phyloP scores from a whole-genome alignment of 2,797 vertebrate species.

The Merluccius polli region DNA sequence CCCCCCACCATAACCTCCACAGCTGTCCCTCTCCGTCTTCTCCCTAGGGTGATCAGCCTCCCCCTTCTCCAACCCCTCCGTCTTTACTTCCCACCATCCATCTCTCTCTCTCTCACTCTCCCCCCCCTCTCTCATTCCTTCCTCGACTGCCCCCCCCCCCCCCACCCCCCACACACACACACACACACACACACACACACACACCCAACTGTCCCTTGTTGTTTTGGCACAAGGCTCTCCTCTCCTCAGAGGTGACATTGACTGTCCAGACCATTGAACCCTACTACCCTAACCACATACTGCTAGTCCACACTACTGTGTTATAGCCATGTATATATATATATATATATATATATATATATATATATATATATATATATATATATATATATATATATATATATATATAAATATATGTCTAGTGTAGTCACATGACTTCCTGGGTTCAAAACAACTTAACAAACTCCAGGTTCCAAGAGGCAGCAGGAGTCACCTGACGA shows the following conservation, averaged over 20 bases:
- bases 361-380: conserved; percentile 26
- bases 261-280: conserved; percentile 62
- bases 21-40: background rate
- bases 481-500: background rate
- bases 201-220: conserved; percentile 43
- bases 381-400: conserved; percentile 24
- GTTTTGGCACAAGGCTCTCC: conserved; percentile 60
- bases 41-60: background rate
- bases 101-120: background rate
- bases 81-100: background rate
- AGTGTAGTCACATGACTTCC: background rate
- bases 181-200: no score
- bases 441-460: background rate
- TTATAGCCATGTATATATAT: conserved; percentile 8
- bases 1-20: background rate
- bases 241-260: conserved; percentile 75
- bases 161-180: conserved; percentile 1
- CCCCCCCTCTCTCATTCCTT: background rate
- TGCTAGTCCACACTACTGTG: conserved; percentile 23
- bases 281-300: conserved; percentile 49
- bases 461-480: background rate
- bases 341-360: conserved; percentile 26
- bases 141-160: conserved; percentile 1
- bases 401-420: conserved; percentile 22
- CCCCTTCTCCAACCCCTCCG: background rate